These are phyloP conservation scores for Crepidodera aurea DNA, from an alignment of 2,888 invertebrate genomes.

Conservation along the genomic window DNA sequence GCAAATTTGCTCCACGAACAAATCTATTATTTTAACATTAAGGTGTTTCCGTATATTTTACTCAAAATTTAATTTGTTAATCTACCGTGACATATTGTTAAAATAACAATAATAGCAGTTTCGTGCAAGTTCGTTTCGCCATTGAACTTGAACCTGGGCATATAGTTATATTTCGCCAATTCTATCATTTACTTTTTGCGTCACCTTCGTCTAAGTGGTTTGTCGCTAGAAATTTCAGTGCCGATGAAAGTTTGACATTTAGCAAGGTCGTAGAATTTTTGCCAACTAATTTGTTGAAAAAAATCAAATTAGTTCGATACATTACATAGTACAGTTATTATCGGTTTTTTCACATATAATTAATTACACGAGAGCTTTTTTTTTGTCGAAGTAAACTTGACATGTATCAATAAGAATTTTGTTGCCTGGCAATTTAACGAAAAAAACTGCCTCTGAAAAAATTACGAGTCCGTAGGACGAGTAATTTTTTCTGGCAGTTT, in stretches of 20 bases:
- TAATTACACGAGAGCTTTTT: too few species aligned
- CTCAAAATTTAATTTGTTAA: not conserved
- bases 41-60: not conserved
- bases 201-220: not conserved
- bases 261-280: constrained; percentile 1
- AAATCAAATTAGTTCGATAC: too few species aligned
- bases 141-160: constrained; percentile 10
- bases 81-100: not conserved
- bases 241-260: constrained; percentile 10
- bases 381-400: too few species aligned
- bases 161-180: constrained; percentile 10
- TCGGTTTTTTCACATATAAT: too few species aligned
- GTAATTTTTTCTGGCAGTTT: too few species aligned
- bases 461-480: too few species aligned
- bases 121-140: not conserved
- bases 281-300: constrained; percentile 5
- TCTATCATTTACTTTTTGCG: not conserved
- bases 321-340: too few species aligned
- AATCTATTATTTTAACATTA: not conserved
- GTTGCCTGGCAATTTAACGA: too few species aligned
- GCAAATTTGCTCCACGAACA: too few species aligned
- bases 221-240: not conserved
- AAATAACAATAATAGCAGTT: not conserved
- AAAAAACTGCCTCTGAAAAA: too few species aligned
- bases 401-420: too few species aligned